Evolutionary conservation across 2,113 vertebrate species (phyloP), one percentile per base, ranked within the genome.

Genomic region (Lagenorhynchus albirostris): DNA sequence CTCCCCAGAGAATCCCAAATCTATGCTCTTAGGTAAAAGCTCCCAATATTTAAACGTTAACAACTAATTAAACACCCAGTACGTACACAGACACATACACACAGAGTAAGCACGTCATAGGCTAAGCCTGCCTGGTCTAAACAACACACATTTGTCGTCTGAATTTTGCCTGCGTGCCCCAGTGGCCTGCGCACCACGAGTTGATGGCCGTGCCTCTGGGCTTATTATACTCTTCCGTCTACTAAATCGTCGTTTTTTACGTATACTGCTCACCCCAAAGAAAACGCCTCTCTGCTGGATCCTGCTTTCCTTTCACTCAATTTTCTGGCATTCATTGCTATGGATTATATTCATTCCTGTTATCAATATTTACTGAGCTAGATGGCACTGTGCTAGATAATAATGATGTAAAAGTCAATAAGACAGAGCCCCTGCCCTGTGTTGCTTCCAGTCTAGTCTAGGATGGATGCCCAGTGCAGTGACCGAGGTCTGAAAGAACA

Each of bases 351-450:
- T 55, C 26, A 14, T 50, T 41, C 70, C 6, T 81, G 26, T 55
- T 77, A 6, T 81, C 83, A 55, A 41, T 83, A 89, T 79, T 93
- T 86, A 80, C 62, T 89, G 93, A 93, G 60, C 41, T 84, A n/a
- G 20, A 55, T 36, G 65, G 73, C 85, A 44, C 33, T 95, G 15
- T 71, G 11, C 23, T 60, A 21, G 8, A 55, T 17, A 21, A 63
- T 65, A 87, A 85, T n/a, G 55, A 65, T 65, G 23, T 11, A 74
- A 26, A 91, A 31, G 17, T 67, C 26, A 76, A 5, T 31, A 67
- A 79, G 44, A 87, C 26, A 8, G 13, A 6, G 12, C 38, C 47
- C 44, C 44, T 73, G 36, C 47, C 55, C 63, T 29, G 1, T 2
- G 1, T 15, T 14, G 25, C 33, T 83, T 84, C 63, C 36, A 58